Conservation (phyloP, 2,888 invertebrate species). For the Litoditis marina region DNA sequence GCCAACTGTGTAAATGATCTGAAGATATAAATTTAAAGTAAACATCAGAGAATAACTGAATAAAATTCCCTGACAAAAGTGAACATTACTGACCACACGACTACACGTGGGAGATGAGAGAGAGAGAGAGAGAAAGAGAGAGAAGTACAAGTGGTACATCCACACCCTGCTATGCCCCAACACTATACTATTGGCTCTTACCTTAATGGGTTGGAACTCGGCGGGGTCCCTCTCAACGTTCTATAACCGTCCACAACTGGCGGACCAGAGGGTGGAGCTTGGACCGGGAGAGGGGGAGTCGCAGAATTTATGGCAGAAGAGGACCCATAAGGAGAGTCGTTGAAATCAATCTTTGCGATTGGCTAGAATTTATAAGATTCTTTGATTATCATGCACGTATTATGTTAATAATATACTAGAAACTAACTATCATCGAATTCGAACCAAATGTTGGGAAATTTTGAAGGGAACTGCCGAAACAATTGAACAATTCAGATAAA, state of each 20-base stretch:
- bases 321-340: constrained; percentile 51
- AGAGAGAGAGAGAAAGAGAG: background rate
- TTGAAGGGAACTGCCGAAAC: no score
- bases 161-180: no score
- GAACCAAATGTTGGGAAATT: no score
- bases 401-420: no score
- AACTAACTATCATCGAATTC: no score
- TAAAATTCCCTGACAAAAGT: background rate
- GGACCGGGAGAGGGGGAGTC: constrained; percentile 45
- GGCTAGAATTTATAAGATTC: constrained; percentile 38
- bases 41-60: background rate
- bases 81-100: background rate
- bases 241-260: constrained; percentile 46
- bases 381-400: no score
- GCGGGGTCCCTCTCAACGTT: constrained; percentile 41
- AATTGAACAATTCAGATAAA: no score
- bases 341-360: constrained; percentile 50
- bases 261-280: constrained; percentile 38
- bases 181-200: no score
- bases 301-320: constrained; percentile 41
- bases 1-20: constrained; percentile 47
- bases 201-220: constrained; percentile 35
- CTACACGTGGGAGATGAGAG: no score
- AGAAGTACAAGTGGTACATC: no score
- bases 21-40: constrained; percentile 1